phyloP scores from a whole-genome alignment of 2,797 vertebrate species.

The Microctenopoma stevenorrisi region DNA sequence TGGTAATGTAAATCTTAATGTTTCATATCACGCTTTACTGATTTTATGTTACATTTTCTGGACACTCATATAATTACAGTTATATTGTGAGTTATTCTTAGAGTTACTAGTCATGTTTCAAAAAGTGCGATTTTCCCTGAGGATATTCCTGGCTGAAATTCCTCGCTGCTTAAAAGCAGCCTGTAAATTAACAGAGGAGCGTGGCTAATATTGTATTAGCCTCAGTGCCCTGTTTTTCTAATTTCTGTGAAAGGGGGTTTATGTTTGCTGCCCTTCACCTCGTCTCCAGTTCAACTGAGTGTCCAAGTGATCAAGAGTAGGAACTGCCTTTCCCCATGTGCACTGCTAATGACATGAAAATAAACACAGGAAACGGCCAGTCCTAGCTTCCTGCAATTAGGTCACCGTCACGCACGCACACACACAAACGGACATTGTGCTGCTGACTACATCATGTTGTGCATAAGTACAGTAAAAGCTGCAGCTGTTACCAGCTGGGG shows the following conservation, averaged over 20 bases:
- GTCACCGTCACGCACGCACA: conserved; percentile 61
- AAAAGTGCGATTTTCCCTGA: conserved; percentile 24
- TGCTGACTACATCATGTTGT: conserved; percentile 49
- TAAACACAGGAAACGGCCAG: conserved; percentile 76
- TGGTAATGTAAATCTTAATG: neutral
- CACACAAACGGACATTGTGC: conserved; percentile 52
- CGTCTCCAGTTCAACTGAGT: conserved; percentile 43
- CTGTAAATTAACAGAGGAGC: conserved; percentile 38
- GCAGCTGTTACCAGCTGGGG: conserved; percentile 49
- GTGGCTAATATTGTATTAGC: conserved; percentile 52
- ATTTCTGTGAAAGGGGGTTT: conserved; percentile 38
- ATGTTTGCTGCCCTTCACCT: conserved; percentile 47
- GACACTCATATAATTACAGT: conserved; percentile 3
- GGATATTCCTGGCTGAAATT: conserved; percentile 10
- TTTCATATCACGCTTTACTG: neutral
- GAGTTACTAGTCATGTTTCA: conserved; percentile 2
- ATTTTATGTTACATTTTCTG: conserved; percentile 12
- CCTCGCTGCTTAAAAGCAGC: conserved; percentile 22
- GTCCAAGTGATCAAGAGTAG: conserved; percentile 52
- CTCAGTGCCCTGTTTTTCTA: conserved; percentile 36
- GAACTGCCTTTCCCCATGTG: conserved; percentile 49
- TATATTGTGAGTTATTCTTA: conserved; percentile 4
- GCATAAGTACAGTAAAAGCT: conserved; percentile 46
- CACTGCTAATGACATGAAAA: conserved; percentile 74
- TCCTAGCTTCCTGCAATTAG: conserved; percentile 70